Conservation (phyloP, 2,113 vertebrate species). For the Platycercus adscitus region DNA sequence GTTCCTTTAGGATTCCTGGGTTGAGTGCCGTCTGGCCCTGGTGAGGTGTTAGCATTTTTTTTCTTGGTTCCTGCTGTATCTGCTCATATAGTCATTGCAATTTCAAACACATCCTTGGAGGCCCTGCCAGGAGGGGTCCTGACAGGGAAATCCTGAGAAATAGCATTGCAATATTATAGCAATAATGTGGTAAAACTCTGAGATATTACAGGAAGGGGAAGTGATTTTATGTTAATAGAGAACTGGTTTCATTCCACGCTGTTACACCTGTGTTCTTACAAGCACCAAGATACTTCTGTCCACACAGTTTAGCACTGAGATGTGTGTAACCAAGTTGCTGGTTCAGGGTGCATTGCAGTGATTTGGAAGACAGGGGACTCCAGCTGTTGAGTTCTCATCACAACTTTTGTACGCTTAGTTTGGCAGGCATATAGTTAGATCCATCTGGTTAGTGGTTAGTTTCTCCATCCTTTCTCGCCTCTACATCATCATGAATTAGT, state of each 20-base stretch:
- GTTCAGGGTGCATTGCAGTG: background rate
- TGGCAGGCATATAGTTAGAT: background rate
- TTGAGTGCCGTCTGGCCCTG: background rate
- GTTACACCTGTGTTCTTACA: background rate
- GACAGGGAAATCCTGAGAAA: background rate
- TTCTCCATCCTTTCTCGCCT: background rate
- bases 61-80: background rate
- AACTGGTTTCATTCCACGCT: background rate
- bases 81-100: background rate
- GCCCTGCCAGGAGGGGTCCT: background rate
- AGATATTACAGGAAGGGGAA: background rate
- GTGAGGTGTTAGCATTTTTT: background rate
- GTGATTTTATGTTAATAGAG: background rate
- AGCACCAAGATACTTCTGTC: background rate
- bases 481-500: background rate
- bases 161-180: background rate
- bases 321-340: fast-evolving
- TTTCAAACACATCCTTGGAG: background rate
- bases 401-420: background rate
- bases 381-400: background rate
- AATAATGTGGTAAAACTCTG: background rate
- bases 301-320: background rate
- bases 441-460: background rate
- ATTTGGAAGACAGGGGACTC: background rate
- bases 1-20: background rate